A percentile compares a stretch with the other conserved stretches of the same genome.
These are phyloP conservation scores for Monoplex corrugatus DNA, from an alignment of 2,888 invertebrate genomes.

Conservation along the genomic window DNA sequence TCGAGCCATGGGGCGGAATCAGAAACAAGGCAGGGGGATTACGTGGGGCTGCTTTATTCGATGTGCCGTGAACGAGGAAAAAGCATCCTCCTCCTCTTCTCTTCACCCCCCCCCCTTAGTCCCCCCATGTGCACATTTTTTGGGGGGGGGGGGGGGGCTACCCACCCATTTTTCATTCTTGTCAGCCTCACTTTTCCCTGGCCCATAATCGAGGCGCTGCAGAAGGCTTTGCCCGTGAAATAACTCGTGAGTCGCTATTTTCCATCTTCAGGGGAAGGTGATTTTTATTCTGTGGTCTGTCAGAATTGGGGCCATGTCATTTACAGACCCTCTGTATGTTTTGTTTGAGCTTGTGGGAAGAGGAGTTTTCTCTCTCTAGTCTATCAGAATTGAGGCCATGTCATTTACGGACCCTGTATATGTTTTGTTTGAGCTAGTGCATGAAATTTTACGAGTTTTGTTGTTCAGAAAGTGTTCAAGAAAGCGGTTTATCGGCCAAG, in stretches of 20 bases:
- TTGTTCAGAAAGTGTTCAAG: too few species aligned
- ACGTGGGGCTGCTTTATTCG: not conserved
- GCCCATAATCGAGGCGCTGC: not conserved
- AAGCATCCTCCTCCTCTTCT: not conserved
- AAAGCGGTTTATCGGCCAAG: too few species aligned
- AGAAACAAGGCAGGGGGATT: not conserved
- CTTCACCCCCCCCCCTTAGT: not conserved
- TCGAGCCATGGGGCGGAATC: not conserved
- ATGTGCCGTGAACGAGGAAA: conserved; percentile 4
- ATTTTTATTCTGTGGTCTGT: not conserved
- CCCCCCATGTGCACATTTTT: not conserved
- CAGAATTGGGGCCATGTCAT: not conserved
- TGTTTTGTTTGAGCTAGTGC: too few species aligned
- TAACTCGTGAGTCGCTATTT: not conserved
- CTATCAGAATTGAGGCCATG: too few species aligned
- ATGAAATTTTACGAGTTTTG: too few species aligned
- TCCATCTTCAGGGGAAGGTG: not conserved
- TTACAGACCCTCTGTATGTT: too few species aligned
- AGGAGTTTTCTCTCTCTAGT: too few species aligned
- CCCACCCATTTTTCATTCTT: not conserved
- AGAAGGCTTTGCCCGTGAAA: not conserved
- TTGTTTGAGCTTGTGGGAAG: too few species aligned
- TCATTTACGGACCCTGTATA: too few species aligned
- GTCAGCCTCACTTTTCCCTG: too few species aligned
- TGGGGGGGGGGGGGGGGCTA: too few species aligned